A percentile compares a stretch with the other conserved stretches of the same genome.
Evolutionary conservation across 2,888 invertebrate genomes (phyloP).

Genomic region (Drosophila bunnanda): DNA sequence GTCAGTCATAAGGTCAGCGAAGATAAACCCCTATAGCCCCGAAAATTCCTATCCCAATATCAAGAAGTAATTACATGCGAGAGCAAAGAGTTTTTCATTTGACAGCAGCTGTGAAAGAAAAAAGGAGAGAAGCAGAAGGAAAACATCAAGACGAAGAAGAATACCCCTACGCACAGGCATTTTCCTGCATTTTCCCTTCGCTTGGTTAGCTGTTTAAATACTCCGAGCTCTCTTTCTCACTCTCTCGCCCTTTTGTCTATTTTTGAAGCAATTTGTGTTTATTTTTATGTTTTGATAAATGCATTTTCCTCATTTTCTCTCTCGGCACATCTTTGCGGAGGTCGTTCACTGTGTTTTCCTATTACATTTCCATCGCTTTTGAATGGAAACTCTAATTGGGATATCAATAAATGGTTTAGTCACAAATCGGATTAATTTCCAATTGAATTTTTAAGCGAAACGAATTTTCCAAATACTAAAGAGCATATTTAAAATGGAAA

Average conservation of each 20-base stretch:
- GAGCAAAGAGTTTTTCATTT: conserved; percentile 47
- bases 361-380: conserved; percentile 10
- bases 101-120: conserved; percentile 73
- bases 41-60: conserved; percentile 46
- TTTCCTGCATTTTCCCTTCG: conserved; percentile 32
- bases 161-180: conserved; percentile 74
- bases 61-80: conserved; percentile 58
- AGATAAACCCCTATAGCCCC: conserved; percentile 36
- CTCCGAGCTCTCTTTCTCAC: conserved; percentile 16
- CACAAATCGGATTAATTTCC: conserved; percentile 29
- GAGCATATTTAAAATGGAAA: neutral
- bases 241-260: conserved; percentile 63
- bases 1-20: conserved; percentile 76
- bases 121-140: conserved; percentile 25
- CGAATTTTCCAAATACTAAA: conserved; percentile 1
- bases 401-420: conserved; percentile 45
- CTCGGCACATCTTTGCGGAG: conserved; percentile 56
- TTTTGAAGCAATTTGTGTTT: conserved; percentile 77
- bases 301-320: conserved; percentile 59
- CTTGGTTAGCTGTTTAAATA: conserved; percentile 76
- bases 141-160: neutral
- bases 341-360: conserved; percentile 63
- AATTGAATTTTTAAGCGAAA: conserved; percentile 18
- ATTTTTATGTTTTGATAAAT: conserved; percentile 81
- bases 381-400: conserved; percentile 50